Evolutionary conservation across 2,888 invertebrate genomes (phyloP).

Genomic region (Limnephilus auricula): DNA sequence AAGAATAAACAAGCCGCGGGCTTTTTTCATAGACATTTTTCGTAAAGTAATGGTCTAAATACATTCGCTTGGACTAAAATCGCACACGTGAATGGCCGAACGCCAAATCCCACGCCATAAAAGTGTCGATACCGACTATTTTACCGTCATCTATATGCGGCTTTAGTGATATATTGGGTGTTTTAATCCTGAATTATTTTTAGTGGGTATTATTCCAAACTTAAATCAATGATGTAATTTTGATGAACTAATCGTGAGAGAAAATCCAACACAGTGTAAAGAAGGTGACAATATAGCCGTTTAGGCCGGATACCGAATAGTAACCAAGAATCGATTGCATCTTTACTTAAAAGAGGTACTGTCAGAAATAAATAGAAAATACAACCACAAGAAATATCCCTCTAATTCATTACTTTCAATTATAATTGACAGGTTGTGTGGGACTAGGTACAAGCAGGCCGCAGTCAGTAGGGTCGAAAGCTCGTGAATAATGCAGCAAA

Average conservation of each 20-base stretch:
- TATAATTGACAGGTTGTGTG: neutral
- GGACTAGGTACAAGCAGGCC: neutral
- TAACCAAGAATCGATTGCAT: neutral
- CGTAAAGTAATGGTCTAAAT: no score
- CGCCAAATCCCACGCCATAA: neutral
- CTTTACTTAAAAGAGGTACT: neutral
- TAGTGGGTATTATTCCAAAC: neutral
- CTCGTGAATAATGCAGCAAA: constrained; percentile 21
- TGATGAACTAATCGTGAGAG: neutral
- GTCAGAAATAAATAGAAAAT: neutral
- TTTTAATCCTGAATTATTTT: neutral
- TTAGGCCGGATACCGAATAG: neutral
- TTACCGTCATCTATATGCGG: neutral
- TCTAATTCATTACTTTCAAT: neutral
- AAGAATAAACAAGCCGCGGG: no score
- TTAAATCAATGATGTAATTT: no score
- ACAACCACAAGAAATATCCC: neutral
- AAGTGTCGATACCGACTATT: neutral
- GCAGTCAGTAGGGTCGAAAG: neutral
- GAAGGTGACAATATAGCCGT: neutral
- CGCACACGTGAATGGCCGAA: neutral
- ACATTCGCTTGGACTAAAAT: neutral
- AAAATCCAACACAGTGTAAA: neutral
- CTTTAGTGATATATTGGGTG: neutral
- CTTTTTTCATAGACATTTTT: no score